Evolutionary conservation across 2,797 vertebrate species (phyloP).

Genomic region (Microcaecilia unicolor): DNA sequence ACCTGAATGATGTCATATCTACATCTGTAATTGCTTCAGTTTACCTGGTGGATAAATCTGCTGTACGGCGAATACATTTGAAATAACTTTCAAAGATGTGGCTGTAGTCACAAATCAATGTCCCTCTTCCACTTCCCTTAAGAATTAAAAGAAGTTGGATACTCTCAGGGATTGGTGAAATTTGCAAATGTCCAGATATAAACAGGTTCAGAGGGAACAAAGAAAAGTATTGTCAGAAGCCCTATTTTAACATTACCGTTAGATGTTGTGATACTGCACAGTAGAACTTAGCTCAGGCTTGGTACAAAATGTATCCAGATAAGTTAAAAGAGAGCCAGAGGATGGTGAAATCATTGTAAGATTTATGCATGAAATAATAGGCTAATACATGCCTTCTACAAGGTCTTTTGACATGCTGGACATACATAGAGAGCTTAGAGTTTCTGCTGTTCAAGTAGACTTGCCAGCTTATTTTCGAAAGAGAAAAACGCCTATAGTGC

Average conservation of each 20-base stretch:
- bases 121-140: too few relatives aligned
- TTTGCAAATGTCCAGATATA: not conserved
- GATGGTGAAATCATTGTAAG: too few relatives aligned
- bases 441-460: slow-evolving; percentile 36
- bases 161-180: not conserved
- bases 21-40: too few relatives aligned
- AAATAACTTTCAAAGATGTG: too few relatives aligned
- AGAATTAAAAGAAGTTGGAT: not conserved
- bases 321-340: slow-evolving; percentile 24
- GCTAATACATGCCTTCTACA: slow-evolving; percentile 19
- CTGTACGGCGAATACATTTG: too few relatives aligned
- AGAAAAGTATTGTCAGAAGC: not conserved
- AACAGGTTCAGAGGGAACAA: not conserved
- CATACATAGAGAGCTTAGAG: slow-evolving; percentile 34
- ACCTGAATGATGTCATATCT: too few relatives aligned
- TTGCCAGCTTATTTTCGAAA: too few relatives aligned
- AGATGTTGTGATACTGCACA: not conserved
- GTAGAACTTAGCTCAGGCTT: slow-evolving; percentile 15
- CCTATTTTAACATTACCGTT: not conserved
- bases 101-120: too few relatives aligned
- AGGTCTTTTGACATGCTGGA: too few relatives aligned
- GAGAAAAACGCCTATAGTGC: too few relatives aligned
- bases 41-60: too few relatives aligned
- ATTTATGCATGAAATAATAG: slow-evolving; percentile 32
- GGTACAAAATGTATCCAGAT: slow-evolving; percentile 9